Evolutionary conservation across 2,797 vertebrate species (phyloP).

Genomic region (Pantherophis vulpinus): DNA sequence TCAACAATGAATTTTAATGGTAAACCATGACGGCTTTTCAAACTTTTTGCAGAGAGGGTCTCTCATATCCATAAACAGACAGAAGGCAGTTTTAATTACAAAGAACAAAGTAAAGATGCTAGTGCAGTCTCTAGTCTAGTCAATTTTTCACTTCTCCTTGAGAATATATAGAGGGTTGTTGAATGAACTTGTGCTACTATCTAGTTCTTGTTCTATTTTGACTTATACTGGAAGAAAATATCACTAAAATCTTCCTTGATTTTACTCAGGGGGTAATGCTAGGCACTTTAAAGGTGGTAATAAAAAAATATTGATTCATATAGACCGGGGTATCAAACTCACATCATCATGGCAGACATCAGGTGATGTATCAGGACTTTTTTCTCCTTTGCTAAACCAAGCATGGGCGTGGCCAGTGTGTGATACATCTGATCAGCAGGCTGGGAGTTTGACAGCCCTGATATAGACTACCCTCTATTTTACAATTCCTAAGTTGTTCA

Average conservation of each 20-base stretch:
- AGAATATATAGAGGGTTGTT: neutral
- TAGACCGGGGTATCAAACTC: neutral
- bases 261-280: neutral
- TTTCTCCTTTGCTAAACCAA: too few relatives aligned
- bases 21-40: neutral
- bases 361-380: too few relatives aligned
- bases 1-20: slow-evolving; percentile 78
- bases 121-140: neutral
- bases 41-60: neutral
- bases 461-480: neutral
- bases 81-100: neutral
- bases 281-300: neutral
- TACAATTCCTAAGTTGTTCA: neutral
- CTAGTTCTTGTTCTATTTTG: neutral
- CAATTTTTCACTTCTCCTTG: neutral
- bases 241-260: neutral
- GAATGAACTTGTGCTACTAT: neutral
- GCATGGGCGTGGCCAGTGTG: too few relatives aligned
- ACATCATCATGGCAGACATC: too few relatives aligned
- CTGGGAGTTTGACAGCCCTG: too few relatives aligned
- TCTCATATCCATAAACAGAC: neutral
- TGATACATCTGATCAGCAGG: too few relatives aligned
- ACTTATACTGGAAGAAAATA: neutral
- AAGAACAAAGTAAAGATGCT: neutral
- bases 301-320: neutral